Conservation (phyloP, 2,888 invertebrate species). For the Hypselothyrea guttata region DNA sequence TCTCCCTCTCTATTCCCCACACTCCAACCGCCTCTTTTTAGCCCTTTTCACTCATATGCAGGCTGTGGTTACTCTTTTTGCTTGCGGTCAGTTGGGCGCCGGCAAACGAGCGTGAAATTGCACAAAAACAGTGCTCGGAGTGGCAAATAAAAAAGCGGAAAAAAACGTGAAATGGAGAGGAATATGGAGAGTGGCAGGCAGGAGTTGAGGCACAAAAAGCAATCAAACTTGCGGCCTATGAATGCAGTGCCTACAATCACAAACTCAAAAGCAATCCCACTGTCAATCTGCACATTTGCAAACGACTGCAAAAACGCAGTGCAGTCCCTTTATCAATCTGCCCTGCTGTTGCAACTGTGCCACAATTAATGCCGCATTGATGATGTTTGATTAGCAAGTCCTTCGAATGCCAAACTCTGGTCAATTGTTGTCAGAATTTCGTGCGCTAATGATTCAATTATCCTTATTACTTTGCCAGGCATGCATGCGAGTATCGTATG, state of each 20-base stretch:
- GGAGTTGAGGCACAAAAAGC: conserved; percentile 51
- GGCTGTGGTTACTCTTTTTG: conserved; percentile 26
- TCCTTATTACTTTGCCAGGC: conserved; percentile 53
- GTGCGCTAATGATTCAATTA: conserved; percentile 73
- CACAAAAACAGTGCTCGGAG: conserved; percentile 60
- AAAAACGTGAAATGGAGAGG: not conserved
- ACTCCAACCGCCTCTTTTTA: too few species aligned
- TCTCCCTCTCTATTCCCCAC: too few species aligned
- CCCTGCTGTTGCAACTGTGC: not conserved
- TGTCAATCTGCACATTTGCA: conserved; percentile 4
- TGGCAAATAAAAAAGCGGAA: conserved; percentile 8
- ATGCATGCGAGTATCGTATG: conserved; percentile 2
- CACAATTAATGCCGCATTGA: conserved; percentile 53
- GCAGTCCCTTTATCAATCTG: not conserved
- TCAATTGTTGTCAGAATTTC: conserved; percentile 26
- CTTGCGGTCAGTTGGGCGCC: conserved; percentile 67
- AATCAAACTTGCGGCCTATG: conserved; percentile 67
- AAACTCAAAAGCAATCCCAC: not conserved
- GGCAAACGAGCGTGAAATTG: conserved; percentile 75
- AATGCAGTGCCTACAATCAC: conserved; percentile 26
- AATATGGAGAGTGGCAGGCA: not conserved
- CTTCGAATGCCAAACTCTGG: conserved; percentile 18
- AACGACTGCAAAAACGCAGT: conserved; percentile 20
- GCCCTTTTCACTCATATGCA: not conserved
- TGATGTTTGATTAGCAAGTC: conserved; percentile 59